phyloP scores from a whole-genome alignment of 2,888 invertebrate species.

The Drosophila borealis region DNA sequence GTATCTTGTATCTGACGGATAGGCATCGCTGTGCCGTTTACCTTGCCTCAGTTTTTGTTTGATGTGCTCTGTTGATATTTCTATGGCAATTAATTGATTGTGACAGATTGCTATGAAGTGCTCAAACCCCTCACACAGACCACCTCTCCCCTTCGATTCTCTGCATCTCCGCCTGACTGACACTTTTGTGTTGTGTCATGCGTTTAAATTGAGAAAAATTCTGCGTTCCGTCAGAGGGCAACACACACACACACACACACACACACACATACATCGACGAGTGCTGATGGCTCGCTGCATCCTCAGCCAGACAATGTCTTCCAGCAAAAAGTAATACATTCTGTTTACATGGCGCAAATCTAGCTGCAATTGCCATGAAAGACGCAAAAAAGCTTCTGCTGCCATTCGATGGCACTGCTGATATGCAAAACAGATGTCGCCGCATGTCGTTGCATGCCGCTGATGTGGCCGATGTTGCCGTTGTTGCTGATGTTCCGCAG shows the following conservation, averaged over 20 bases:
- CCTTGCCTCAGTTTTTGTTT: slow-evolving; percentile 61
- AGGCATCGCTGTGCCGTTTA: slow-evolving; percentile 59
- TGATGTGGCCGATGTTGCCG: background rate
- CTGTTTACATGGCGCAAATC: slow-evolving; percentile 49
- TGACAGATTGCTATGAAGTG: slow-evolving; percentile 76
- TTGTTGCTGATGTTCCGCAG: slow-evolving; percentile 36
- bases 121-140: slow-evolving; percentile 15
- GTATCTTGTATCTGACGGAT: slow-evolving; percentile 70
- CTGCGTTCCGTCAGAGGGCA: slow-evolving; percentile 16
- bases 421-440: slow-evolving; percentile 73
- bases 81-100: slow-evolving; percentile 79
- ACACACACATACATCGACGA: slow-evolving; percentile 7
- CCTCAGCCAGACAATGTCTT: slow-evolving; percentile 47
- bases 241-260: background rate
- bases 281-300: slow-evolving; percentile 17
- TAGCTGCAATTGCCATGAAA: slow-evolving; percentile 51
- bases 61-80: slow-evolving; percentile 73
- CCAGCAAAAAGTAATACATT: slow-evolving; percentile 57
- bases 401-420: slow-evolving; percentile 51
- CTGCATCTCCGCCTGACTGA: slow-evolving; percentile 50
- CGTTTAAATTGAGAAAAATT: slow-evolving; percentile 70
- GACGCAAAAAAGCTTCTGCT: slow-evolving; percentile 41
- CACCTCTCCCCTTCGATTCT: background rate
- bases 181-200: slow-evolving; percentile 76
- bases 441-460: slow-evolving; percentile 29